Percentiles rank a stretch among this genome's conserved stretches.
Evolutionary conservation across 2,113 vertebrate genomes (phyloP).

Genomic region (Lota lota): DNA sequence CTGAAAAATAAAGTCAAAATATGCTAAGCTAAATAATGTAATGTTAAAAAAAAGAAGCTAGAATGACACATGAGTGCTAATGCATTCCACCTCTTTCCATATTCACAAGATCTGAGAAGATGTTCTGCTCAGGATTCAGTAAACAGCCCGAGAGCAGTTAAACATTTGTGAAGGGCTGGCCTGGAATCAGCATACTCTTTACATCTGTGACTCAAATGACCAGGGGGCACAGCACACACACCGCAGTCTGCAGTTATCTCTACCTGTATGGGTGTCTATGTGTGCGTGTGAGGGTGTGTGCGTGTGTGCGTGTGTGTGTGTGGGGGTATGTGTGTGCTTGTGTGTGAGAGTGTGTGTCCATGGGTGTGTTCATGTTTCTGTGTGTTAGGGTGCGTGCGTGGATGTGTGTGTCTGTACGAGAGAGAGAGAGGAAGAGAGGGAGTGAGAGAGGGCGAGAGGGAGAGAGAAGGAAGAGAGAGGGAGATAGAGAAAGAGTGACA

Average conservation of each 20-base stretch:
- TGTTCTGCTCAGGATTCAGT: constrained; percentile 11
- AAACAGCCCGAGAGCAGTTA: constrained; percentile 28
- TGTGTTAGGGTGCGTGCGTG: too few species aligned
- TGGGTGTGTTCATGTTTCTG: too few species aligned
- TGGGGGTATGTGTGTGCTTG: too few species aligned
- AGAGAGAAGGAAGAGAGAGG: background rate
- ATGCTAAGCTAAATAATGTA: too few species aligned
- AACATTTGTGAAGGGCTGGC: constrained; percentile 33
- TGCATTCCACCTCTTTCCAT: constrained; percentile 14
- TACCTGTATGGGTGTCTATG: too few species aligned
- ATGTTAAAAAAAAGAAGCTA: too few species aligned
- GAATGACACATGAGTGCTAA: constrained; percentile 24
- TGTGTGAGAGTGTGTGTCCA: too few species aligned
- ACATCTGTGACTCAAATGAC: constrained; percentile 18
- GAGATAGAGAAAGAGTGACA: background rate
- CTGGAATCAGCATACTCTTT: constrained; percentile 30
- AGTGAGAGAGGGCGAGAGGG: too few species aligned
- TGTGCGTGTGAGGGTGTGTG: too few species aligned
- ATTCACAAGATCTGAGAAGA: background rate
- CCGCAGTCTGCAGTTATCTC: background rate
- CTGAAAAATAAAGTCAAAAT: too few species aligned
- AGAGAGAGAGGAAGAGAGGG: background rate
- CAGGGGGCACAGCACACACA: constrained; percentile 5
- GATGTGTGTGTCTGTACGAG: too few species aligned
- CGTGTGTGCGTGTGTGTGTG: too few species aligned